Evolutionary conservation across 2,797 vertebrate species (phyloP).

Genomic region (Hippocampus kuda): DNA sequence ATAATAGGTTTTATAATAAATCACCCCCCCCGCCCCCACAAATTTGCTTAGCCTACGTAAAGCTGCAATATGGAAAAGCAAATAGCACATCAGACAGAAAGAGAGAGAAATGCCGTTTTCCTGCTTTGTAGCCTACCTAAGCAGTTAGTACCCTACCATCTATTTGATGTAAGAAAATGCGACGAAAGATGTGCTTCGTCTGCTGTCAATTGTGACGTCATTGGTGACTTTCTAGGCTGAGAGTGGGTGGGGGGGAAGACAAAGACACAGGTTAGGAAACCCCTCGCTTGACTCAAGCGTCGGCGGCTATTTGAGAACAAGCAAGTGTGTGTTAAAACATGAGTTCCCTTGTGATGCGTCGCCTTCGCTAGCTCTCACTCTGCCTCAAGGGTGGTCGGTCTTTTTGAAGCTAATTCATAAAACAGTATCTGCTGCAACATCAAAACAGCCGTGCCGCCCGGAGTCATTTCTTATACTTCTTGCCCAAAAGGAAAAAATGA

Average conservation of each 20-base stretch:
- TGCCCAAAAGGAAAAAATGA: conserved; percentile 34
- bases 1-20: not conserved
- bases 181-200: conserved; percentile 4
- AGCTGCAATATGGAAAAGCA: not conserved
- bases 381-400: conserved; percentile 30
- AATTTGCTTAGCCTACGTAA: not conserved
- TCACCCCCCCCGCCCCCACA: not conserved
- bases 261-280: conserved; percentile 2
- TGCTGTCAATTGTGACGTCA: not conserved
- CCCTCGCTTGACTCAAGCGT: conserved; percentile 12
- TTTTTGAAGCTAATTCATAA: conserved; percentile 48
- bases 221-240: not conserved
- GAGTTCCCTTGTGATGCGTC: conserved; percentile 18
- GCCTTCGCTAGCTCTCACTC: conserved; percentile 24
- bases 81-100: not conserved
- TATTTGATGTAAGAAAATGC: not conserved
- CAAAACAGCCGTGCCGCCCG: conserved; percentile 36
- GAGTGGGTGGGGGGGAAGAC: not conserved
- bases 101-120: not conserved
- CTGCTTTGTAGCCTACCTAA: not conserved
- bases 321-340: conserved; percentile 17
- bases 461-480: conserved; percentile 49
- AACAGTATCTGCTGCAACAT: conserved; percentile 32
- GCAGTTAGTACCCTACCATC: not conserved
- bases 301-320: conserved; percentile 17